Evolutionary conservation across 2,888 invertebrate genomes (phyloP), one percentile per base, ranked within the genome.

Genomic region (Tenthredo livida): DNA sequence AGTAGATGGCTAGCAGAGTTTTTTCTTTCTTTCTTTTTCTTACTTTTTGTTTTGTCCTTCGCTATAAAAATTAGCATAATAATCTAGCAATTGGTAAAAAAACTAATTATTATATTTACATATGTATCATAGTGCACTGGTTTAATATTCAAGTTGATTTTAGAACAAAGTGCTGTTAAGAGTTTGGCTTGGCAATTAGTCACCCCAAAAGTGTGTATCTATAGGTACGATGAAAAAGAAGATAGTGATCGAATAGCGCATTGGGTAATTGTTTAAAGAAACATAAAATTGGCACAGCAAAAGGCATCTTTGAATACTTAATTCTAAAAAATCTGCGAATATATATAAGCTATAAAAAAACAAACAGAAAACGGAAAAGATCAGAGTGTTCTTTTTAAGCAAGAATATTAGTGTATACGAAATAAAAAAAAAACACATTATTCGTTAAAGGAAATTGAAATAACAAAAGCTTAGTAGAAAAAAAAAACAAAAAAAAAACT

Each of bases 361-460:
- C 29, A 29, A 54, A 29, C 65, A 17, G 15, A 61, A 65, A 29
- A 29, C 1, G 29, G 29, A 29, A 29, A 29, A 29, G 2, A n/a
- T n/a, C 29, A 29, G 29, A 29, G 29, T 29, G 29, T 29, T 29
- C 29, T 29, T 67, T 50, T 6, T 37, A 40, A 37, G 37, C 21
- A 82, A 61, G 61, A 40, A 65, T 43, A 43, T 65, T 82, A 17
- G 40, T 75, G 37, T 43, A 43, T 73, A 73, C 9, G 85, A 87
- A 88, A 50, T 85, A 29, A 29, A 21, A 58, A 25, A 21, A 58
- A 25, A 61, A 82, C 86, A 86, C 85, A 85, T 86, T 86, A 84
- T 84, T 58, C 75, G 77, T 75, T 75, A 87, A 33, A 40, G 65
- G 78, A 75, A 77, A 85, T 21, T 21, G 61, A 40, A 80, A 43